Evolutionary conservation across 2,888 invertebrate genomes (phyloP).

Genomic region (Odontothrips loti): DNA sequence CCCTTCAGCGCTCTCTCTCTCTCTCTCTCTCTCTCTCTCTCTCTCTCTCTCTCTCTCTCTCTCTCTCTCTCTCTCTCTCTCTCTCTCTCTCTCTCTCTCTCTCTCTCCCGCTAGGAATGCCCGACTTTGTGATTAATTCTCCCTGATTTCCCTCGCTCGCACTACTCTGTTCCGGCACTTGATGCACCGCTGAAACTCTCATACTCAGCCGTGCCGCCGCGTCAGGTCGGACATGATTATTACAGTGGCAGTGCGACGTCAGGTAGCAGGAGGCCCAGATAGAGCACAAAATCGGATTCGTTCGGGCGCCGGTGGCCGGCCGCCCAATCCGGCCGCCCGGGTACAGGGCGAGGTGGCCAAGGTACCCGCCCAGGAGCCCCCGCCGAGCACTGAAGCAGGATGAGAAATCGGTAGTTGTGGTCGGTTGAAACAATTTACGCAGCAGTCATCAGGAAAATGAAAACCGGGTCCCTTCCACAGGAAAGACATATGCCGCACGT

Average conservation of each 20-base stretch:
- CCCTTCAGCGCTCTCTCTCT: not conserved
- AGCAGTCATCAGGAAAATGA: no score
- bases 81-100: not conserved
- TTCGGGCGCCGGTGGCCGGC: not conserved
- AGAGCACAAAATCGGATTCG: conserved; percentile 11
- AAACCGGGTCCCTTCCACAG: no score
- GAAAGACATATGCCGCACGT: no score
- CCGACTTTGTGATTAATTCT: not conserved
- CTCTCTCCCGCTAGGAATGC: not conserved
- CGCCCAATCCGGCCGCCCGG: not conserved
- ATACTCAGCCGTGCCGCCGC: no score
- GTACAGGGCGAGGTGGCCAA: no score
- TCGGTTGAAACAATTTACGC: no score
- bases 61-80: not conserved
- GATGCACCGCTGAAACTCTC: not conserved
- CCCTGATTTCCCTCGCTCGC: not conserved
- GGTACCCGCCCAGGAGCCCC: no score
- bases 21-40: not conserved
- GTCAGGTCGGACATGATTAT: not conserved
- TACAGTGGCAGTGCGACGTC: not conserved
- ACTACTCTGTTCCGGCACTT: not conserved
- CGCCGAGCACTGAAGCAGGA: no score
- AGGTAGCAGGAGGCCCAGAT: not conserved
- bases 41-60: conserved; percentile 1
- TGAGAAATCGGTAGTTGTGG: no score